Evolutionary conservation across 2,797 vertebrate genomes (phyloP).

Genomic region (Mycteria americana): DNA sequence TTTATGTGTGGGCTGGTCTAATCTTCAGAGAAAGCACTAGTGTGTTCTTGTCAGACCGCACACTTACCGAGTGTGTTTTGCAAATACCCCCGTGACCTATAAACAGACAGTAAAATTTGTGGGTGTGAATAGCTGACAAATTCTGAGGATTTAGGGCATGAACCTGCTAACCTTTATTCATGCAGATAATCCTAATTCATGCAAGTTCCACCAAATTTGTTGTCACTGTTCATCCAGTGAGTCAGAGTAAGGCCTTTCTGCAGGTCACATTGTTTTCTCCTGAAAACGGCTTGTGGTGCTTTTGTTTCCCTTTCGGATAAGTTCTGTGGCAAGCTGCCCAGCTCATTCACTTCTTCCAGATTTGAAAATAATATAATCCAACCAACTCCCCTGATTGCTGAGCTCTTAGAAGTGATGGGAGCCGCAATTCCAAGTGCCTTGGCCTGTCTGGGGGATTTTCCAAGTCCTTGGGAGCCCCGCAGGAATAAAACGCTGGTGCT

Average conservation of each 20-base stretch:
- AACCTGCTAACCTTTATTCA: not conserved
- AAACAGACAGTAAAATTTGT: not conserved
- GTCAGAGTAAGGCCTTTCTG: not conserved
- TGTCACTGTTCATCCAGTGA: not conserved
- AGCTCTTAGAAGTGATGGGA: not conserved
- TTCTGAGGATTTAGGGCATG: constrained; percentile 18
- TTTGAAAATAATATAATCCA: not conserved
- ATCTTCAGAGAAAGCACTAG: not conserved
- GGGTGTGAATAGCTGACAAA: not conserved
- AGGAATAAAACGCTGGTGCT: not conserved
- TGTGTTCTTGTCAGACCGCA: not conserved
- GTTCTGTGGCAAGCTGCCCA: not conserved
- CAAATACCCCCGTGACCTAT: not conserved
- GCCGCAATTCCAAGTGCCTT: not conserved
- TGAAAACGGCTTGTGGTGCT: not conserved
- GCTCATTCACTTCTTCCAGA: not conserved
- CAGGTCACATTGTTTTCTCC: not conserved
- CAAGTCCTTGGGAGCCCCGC: not conserved
- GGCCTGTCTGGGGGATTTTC: not conserved
- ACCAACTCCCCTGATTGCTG: not conserved
- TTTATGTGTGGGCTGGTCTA: not conserved
- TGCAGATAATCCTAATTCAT: not conserved
- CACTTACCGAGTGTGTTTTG: not conserved
- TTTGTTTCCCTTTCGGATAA: not conserved
- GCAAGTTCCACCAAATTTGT: not conserved